Conservation (phyloP, 92 coral and sea anemone genomes). For the Palythoa grandis region DNA sequence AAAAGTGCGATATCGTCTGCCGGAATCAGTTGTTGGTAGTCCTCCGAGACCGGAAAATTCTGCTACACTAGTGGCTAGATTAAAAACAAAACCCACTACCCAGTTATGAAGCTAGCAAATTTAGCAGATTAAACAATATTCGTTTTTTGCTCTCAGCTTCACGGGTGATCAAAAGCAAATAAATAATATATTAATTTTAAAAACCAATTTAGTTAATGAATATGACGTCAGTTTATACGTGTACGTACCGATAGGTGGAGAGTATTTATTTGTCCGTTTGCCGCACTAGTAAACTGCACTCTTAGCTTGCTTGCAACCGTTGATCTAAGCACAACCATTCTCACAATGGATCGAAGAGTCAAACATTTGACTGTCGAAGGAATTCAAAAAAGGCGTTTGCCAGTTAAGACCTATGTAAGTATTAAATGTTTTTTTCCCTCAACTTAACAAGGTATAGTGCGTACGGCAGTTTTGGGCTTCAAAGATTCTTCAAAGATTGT, state of each 20-base stretch:
- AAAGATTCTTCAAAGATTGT: too few relatives aligned
- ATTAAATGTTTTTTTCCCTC: too few relatives aligned
- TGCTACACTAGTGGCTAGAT: too few relatives aligned
- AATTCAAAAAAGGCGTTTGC: slow-evolving; percentile 62
- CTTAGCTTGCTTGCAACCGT: not conserved
- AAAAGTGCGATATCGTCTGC: too few relatives aligned
- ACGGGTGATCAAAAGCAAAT: not conserved
- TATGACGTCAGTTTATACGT: not conserved
- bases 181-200: not conserved
- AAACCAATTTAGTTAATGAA: not conserved
- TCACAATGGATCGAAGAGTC: slow-evolving; percentile 61
- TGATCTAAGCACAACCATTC: not conserved
- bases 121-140: not conserved
- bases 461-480: too few relatives aligned
- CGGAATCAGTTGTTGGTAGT: too few relatives aligned
- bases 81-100: too few relatives aligned
- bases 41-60: too few relatives aligned
- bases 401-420: slow-evolving; percentile 68
- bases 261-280: not conserved
- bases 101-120: not conserved
- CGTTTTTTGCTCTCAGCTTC: slow-evolving; percentile 8
- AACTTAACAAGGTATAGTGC: too few relatives aligned
- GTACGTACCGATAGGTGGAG: not conserved
- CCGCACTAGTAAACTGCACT: not conserved
- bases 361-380: slow-evolving; percentile 61